Evolutionary conservation across 1,140 invertebrate genomes (phyloP), one percentile per base, ranked within the genome.

Genomic region (Drosophila bocki): DNA sequence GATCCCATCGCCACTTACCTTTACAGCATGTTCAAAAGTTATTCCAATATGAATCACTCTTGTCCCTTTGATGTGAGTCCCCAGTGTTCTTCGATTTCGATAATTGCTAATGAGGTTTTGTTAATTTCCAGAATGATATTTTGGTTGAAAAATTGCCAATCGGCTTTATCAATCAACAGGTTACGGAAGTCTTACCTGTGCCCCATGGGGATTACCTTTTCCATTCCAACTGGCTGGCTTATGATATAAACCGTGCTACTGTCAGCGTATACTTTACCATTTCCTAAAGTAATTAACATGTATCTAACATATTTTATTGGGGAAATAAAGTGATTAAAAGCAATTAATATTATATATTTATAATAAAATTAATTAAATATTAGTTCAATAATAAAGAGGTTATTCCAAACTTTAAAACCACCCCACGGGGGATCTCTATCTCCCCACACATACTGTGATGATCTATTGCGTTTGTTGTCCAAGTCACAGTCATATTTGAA

Each of bases 201-300:
- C 51, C 51, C 17, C 51, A 54, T 15, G 51, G 51, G 19, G 51
- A 54, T 5, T 54, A 54, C 19, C 51, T 37, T 13, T 54, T 54
- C 8, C 51, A 54, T 39, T 37, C 51, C 13, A 54, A 54, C 4
- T 54, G 51, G 51, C 3, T 54, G 13, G 51, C 51, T 15, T 54
- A 54, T 13, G 51, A 54, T 4, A 54, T 54, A 3, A 54, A 37
- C 0, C 51, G 51, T 0, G 51, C 33, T 9, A 39, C 33, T n/a
- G 51, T 54, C 0, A 54, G 37, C 5, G 33, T 37, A 11, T 37
- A 54, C 17, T 22, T 9, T 1, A 22, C 51, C 2, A 22, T 54
- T 37, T 37, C 17, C 7, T 53, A 17, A 19, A 35, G 11, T 13
- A 19, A 13, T 13, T 6, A 12, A 9, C 1, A 12, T 13, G 12